phyloP scores from a whole-genome alignment of 2,888 invertebrate species.

The Nephrotoma guestfalica region DNA sequence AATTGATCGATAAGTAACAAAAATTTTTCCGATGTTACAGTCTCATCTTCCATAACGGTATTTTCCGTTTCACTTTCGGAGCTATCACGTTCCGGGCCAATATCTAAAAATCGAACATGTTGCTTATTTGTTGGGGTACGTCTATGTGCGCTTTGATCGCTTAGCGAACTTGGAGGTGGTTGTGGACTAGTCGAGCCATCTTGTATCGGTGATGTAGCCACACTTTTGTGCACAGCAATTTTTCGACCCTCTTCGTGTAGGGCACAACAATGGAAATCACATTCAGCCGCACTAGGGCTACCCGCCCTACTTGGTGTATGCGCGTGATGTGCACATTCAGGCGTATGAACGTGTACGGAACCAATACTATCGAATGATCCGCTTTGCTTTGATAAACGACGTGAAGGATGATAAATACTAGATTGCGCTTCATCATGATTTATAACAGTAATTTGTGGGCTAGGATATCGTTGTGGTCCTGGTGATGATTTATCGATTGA shows the following conservation, averaged over 20 bases:
- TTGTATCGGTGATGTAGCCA: conserved; percentile 85
- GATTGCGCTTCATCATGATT: conserved; percentile 72
- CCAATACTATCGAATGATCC: conserved; percentile 49
- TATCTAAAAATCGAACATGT: conserved; percentile 76
- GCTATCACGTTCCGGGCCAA: conserved; percentile 63
- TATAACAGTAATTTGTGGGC: conserved; percentile 86
- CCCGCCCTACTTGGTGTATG: conserved; percentile 56
- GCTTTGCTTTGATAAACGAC: conserved; percentile 39
- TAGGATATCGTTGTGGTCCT: conserved; percentile 37
- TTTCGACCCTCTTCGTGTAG: conserved; percentile 85
- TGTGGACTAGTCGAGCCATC: conserved; percentile 56
- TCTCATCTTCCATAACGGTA: conserved; percentile 83
- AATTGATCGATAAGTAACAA: conserved; percentile 84
- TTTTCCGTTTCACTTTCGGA: conserved; percentile 89
- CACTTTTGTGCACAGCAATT: conserved; percentile 83
- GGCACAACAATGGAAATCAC: conserved; percentile 92
- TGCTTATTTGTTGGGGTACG: conserved; percentile 45
- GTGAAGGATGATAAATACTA: conserved; percentile 32
- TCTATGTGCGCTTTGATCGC: conserved; percentile 23
- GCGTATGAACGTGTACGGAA: conserved; percentile 66
- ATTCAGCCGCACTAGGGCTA: conserved; percentile 55
- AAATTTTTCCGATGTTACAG: conserved; percentile 80
- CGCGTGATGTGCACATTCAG: conserved; percentile 58
- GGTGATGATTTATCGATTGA: conserved; percentile 49
- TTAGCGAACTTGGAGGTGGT: conserved; percentile 28